Base-by-base conservation (phyloP, 2,797 vertebrate genomes). In the Pseudochaenichthys georgianus region DNA sequence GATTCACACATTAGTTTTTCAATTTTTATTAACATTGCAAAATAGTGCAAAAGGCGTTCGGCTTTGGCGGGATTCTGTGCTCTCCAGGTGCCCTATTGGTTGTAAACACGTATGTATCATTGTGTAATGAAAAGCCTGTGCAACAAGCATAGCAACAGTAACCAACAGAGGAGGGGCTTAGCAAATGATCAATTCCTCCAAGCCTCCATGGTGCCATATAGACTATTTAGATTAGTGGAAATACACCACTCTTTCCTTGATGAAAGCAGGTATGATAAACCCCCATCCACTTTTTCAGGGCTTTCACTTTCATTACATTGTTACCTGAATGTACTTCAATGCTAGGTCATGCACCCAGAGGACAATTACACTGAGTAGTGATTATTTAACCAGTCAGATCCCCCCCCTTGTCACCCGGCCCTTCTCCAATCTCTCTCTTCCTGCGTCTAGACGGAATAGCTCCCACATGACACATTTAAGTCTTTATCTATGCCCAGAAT, bases 401-500 rank as follows among this genome's bases (percentile, higher is more conserved):
- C 34, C 58, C 58, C 65, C 21, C 17, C 60, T 50, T 6, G 34
- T 38, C 34, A 38, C 52, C 66, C 68, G 4, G 58, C 48, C 55
- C 63, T 9, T 45, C 23, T 70, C 50, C 81, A 23, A 54, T 66
- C 21, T 72, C 77, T 66, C 63, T 53, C 52, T 64, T 53, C 45
- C 41, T 51, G 59, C n/a, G 75, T 91, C 91, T 88, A 89, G 90
- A 93, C 90, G 17, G 74, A 91, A 92, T 89, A 87, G 82, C 85
- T 90, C 91, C 83, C 88, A 85, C 87, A 91, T 92, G 89, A 94
- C 91, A 89, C 77, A 89, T 91, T 89, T 91, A 87, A 87, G 78
- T 89, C 90, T 90, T 87, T 86, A 92, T 91, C 87, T 89, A 88
- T 90, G 80, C 89, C 87, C 84, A 91, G 88, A 93, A 94, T 94